Conservation (phyloP, 2,113 vertebrate species). For the Nothobranchius kuhntae region DNA sequence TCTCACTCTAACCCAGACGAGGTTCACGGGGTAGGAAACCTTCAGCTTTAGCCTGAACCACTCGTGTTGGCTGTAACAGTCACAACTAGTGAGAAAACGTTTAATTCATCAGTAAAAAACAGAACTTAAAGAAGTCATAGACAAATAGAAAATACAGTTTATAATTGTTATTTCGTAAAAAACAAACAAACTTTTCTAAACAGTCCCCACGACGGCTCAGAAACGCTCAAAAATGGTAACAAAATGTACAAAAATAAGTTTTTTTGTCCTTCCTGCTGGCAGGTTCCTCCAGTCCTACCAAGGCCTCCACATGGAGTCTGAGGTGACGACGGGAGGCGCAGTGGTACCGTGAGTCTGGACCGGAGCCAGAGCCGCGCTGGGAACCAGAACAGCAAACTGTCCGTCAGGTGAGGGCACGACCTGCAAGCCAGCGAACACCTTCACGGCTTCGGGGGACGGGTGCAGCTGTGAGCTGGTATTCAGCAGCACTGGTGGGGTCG, state of each 20-base stretch:
- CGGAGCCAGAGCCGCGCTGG: constrained; percentile 83
- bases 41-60: no score
- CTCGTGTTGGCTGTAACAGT: no score
- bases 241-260: constrained; percentile 60
- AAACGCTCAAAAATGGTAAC: constrained; percentile 47
- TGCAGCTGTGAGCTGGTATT: constrained; percentile 67
- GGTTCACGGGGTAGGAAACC: no score
- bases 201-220: not conserved
- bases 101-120: no score
- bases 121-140: no score
- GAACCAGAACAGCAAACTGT: constrained; percentile 92
- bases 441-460: constrained; percentile 72
- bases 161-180: constrained; percentile 58
- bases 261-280: constrained; percentile 17
- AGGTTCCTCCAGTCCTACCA: constrained; percentile 80
- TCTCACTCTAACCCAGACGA: no score
- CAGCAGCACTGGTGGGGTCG: constrained; percentile 80
- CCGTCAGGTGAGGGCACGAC: constrained; percentile 89
- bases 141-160: constrained; percentile 59
- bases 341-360: constrained; percentile 72
- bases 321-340: constrained; percentile 77
- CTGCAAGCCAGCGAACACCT: constrained; percentile 87
- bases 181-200: constrained; percentile 47
- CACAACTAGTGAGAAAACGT: no score
- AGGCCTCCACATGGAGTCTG: constrained; percentile 94